Evolutionary conservation across 2,797 vertebrate species (phyloP), one percentile per base, ranked within the genome.

Genomic region (Esox masquinongy): DNA sequence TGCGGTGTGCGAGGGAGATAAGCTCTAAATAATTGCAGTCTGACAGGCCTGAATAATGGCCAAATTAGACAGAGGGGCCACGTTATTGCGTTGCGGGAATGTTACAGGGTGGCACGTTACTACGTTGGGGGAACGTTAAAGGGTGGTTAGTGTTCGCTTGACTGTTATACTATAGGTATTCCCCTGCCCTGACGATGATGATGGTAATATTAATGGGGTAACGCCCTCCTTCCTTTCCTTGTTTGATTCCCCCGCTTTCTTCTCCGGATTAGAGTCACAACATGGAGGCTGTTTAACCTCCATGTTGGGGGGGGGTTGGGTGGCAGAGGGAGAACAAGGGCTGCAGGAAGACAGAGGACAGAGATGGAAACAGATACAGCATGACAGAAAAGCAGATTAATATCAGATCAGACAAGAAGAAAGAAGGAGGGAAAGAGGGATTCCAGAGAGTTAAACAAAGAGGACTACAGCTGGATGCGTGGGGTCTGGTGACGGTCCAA

Each of bases 21-120:
- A 95, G 93, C 92, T 85, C 86, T 90, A 92, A 94, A 94, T 94
- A 94, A 94, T 93, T 92, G 92, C 88, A 82, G 89, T 84, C 90
- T 94, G 94, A 94, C 93, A 94, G 92, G 89, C 92, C 91, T 91
- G 92, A 94, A 93, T 92, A 93, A 94, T 93, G 93, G 92, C 92
- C 92, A 92, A 94, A 93, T 93, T 93, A 93, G 90, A 91, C 88
- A 91, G 89, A 92, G 91, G 92, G 91, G 92, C 89, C 91, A 85
- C 88, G 79, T 91, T 90, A 88, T 91, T 90, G 90, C 84, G 71
- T 87, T 86, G 79, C 9, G 84, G 88, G 84, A 89, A 90, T 84
- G 87, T 87, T 87, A 85, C 86, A 43, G 39, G 39, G 39, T 43
- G 39, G 39, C 39, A 1, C 9, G 39, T 43, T 43, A 43, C 39